Conservation (phyloP, 2,888 invertebrate species). For the Xiphydria camelus region DNA sequence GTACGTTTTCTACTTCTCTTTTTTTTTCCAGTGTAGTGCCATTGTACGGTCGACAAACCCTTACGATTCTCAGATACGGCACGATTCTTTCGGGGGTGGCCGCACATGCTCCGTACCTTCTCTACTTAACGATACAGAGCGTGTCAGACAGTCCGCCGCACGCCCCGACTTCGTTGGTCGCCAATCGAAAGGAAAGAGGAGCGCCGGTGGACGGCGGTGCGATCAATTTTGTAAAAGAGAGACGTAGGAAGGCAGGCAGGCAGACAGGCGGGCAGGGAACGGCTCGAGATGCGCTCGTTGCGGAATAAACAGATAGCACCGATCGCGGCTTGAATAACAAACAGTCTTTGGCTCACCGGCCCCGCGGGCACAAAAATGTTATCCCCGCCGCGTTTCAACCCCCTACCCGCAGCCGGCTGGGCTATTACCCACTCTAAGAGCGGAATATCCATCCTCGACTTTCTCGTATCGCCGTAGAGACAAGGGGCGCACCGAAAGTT, state of each 20-base stretch:
- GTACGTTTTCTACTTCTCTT: too few relatives aligned
- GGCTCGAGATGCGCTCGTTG: constrained; percentile 47
- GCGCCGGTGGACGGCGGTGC: too few relatives aligned
- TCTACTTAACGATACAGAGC: too few relatives aligned
- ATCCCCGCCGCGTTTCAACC: constrained; percentile 21
- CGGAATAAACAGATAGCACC: constrained; percentile 54
- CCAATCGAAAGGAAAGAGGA: too few relatives aligned
- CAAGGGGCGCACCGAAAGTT: constrained; percentile 27
- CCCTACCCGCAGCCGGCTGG: neutral
- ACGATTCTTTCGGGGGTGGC: too few relatives aligned
- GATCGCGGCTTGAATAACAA: constrained; percentile 51
- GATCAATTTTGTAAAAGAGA: constrained; percentile 49
- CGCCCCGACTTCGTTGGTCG: too few relatives aligned
- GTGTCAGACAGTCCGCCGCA: too few relatives aligned
- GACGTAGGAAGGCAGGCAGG: constrained; percentile 22
- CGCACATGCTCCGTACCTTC: too few relatives aligned
- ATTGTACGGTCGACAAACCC: too few relatives aligned
- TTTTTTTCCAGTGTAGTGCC: too few relatives aligned
- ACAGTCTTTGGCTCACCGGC: constrained; percentile 28
- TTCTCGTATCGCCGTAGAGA: constrained; percentile 33
- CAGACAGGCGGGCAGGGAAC: neutral
- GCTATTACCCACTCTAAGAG: too few relatives aligned
- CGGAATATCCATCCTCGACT: constrained; percentile 30
- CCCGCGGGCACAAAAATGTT: constrained; percentile 36
- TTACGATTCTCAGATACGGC: too few relatives aligned